Evolutionary conservation across 2,888 invertebrate species (phyloP), one percentile per base, ranked within the genome.

Genomic region (Smittia aterrima): DNA sequence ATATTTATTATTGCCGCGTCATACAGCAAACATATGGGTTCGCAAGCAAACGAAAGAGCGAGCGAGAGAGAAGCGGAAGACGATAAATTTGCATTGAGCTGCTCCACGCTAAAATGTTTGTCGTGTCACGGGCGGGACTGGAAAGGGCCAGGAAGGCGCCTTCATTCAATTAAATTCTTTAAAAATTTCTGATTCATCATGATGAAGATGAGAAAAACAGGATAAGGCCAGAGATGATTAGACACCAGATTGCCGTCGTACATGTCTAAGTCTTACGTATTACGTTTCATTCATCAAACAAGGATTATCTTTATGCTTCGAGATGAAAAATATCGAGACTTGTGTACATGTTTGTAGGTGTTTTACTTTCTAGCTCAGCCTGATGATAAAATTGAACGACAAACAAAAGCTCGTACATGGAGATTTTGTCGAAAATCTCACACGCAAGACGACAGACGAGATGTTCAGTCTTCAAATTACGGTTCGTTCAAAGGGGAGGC

Each of bases 251-350:
- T 70, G 70, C 54, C 27, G n/a, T 67, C 16, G 41, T 41, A 68
- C 47, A 68, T 20, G 41, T 68, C 25, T 27, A 27, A 64, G 64
- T 58, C 7, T 64, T 66, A 47, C 9, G 47, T 70, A 53, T 70
- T 70, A 70, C 24, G 47, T 70, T 22, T 20, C 54, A 40, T 72
- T 62, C 72, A 72, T 72, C 72, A 72, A 72, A 72, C 54, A 22
- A 24, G 72, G 72, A 72, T 72, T 72, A 72, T 72, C 53, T 71
- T 13, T 67, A 9, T 27, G 58, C 20, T 20, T 18, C n/a, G 18
- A 18, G 18, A 38, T 18, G 47, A 24, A n/a, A 24, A 41, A 32
- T 47, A 70, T 70, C 25, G 70, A 47, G 32, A 22, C 40, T 32
- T 68, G 20, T 6, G 22, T 58, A 22, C 58, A 22, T 22, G 22